phyloP scores from a whole-genome alignment of 92 coral and sea anemone species.

The Hydrozoanthus gracilis region DNA sequence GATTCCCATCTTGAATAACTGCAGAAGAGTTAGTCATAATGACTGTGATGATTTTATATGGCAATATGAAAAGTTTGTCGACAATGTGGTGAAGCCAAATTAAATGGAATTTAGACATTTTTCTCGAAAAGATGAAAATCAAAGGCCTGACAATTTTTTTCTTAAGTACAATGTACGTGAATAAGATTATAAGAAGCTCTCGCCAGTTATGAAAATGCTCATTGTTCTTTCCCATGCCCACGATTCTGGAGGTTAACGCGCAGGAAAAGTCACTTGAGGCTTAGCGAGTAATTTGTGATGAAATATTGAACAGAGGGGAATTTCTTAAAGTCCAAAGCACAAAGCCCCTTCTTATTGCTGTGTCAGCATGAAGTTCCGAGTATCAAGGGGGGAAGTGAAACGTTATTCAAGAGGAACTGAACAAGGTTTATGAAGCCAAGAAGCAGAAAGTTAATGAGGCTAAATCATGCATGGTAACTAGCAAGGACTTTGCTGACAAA shows the following conservation, averaged over 20 bases:
- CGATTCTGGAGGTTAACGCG: conserved; percentile 28
- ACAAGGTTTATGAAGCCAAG: conserved; percentile 12
- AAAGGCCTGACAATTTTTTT: conserved; percentile 28
- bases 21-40: conserved; percentile 29
- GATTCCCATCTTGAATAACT: conserved; percentile 24
- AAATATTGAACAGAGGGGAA: neutral
- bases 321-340: conserved; percentile 16
- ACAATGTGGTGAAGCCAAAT: conserved; percentile 36
- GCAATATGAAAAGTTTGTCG: conserved; percentile 38
- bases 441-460: conserved; percentile 26
- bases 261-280: conserved; percentile 41
- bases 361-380: conserved; percentile 20
- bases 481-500: conserved; percentile 13
- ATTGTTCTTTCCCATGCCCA: conserved; percentile 1
- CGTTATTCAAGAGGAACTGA: conserved; percentile 10
- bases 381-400: conserved; percentile 31
- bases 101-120: conserved; percentile 27
- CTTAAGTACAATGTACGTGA: neutral
- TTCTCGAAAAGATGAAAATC: conserved; percentile 25
- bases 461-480: conserved; percentile 11
- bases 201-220: conserved; percentile 23
- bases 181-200: conserved; percentile 19
- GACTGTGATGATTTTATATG: conserved; percentile 35
- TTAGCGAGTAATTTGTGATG: conserved; percentile 30
- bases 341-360: conserved; percentile 33